These are phyloP conservation scores for Lutraria lutraria DNA, from an alignment of 2,888 invertebrate species.

Conservation along the genomic window DNA sequence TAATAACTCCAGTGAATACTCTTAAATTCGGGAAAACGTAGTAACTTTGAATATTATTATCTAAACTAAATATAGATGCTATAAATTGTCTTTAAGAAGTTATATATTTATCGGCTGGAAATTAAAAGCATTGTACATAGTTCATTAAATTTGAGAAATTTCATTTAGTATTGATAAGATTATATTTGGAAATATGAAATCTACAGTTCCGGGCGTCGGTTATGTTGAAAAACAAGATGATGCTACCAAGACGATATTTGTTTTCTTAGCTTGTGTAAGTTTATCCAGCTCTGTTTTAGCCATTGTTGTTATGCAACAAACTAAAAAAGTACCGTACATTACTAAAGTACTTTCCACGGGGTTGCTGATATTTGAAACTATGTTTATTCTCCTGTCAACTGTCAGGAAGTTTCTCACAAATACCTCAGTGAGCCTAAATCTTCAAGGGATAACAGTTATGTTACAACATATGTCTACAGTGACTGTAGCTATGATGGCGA, in stretches of 20 bases:
- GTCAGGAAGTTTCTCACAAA: constrained; percentile 17
- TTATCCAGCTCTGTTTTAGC: not conserved
- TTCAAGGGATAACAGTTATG: not conserved
- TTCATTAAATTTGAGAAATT: not conserved
- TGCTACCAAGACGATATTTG: too few species aligned
- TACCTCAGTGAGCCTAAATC: not conserved
- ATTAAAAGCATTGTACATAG: too few species aligned
- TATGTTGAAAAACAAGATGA: not conserved
- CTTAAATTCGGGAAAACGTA: too few species aligned
- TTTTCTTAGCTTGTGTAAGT: too few species aligned
- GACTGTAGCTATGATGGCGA: constrained; percentile 6
- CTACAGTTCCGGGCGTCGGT: not conserved
- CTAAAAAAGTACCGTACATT: constrained; percentile 3
- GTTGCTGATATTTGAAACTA: constrained; percentile 16
- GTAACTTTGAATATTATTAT: too few species aligned
- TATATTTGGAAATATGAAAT: not conserved
- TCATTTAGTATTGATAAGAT: not conserved
- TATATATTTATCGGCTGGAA: too few species aligned
- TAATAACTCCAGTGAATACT: too few species aligned
- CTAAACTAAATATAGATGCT: too few species aligned
- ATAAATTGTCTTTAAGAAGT: too few species aligned
- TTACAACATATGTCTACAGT: not conserved
- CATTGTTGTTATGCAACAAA: not conserved
- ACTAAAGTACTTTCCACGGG: constrained; percentile 12
- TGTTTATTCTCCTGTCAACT: not conserved